Conservation (phyloP, 2,888 invertebrate species). For the Oscheius sp. region DNA sequence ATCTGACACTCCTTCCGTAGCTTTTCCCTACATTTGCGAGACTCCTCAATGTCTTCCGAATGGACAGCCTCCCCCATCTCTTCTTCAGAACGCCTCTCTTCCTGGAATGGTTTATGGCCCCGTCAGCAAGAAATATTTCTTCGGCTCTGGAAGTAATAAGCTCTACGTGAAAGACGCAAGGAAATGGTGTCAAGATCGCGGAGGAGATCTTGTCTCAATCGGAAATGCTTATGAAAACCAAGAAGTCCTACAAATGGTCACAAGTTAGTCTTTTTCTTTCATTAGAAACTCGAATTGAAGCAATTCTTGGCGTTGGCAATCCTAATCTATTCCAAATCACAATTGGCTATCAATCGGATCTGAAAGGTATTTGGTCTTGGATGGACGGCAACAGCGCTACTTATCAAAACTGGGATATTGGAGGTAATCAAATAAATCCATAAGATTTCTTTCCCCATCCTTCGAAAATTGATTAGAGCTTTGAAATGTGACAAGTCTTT, state of each 20-base stretch:
- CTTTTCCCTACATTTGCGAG: constrained; percentile 19
- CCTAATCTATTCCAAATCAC: constrained; percentile 15
- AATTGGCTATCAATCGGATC: constrained; percentile 15
- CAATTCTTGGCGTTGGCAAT: constrained; percentile 3
- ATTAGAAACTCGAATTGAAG: background rate
- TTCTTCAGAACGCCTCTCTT: constrained; percentile 11
- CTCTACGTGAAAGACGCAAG: constrained; percentile 4
- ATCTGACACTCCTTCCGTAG: constrained; percentile 4
- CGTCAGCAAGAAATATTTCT: constrained; percentile 8
- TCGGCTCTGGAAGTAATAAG: constrained; percentile 21
- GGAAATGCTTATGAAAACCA: constrained; percentile 13
- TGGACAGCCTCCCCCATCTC: constrained; percentile 16
- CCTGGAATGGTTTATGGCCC: constrained; percentile 24
- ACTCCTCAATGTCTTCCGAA: constrained; percentile 15
- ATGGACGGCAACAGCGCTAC: constrained; percentile 15
- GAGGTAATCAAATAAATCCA: background rate
- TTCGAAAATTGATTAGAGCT: too few relatives aligned
- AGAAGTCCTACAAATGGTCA: constrained; percentile 18
- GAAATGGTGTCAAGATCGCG: background rate
- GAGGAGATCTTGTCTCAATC: constrained; percentile 13
- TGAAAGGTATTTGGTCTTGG: constrained; percentile 20
- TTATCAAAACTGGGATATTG: constrained; percentile 23
- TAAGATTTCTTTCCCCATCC: background rate
- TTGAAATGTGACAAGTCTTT: too few relatives aligned
- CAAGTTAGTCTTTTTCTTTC: constrained; percentile 3